These are phyloP conservation scores for Halocynthia aurantium DNA, from an alignment of 23 tunicate species.

Conservation along the genomic window DNA sequence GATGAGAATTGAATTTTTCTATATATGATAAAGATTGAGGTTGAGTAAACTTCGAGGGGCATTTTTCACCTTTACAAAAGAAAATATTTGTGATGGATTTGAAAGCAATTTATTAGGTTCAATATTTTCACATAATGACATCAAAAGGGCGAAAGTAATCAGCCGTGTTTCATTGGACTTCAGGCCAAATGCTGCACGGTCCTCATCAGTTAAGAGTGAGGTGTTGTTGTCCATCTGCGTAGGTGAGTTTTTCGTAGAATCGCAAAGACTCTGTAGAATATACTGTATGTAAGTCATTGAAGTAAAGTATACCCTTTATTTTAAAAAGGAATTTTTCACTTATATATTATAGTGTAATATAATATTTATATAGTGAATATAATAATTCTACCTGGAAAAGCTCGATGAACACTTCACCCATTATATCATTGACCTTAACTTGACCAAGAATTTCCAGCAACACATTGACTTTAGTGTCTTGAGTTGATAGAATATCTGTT, in stretches of 20 bases:
- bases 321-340: no score
- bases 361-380: no score
- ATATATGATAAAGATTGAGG: neutral
- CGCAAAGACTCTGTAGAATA: constrained; percentile 1
- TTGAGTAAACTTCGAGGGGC: neutral
- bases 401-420: constrained; percentile 1
- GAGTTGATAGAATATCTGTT: neutral
- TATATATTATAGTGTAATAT: no score
- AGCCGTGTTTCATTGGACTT: constrained; percentile 28
- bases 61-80: constrained; percentile 19
- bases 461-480: constrained; percentile 5
- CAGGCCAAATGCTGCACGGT: constrained; percentile 28
- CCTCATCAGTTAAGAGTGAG: constrained; percentile 22
- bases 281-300: no score
- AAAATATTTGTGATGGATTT: constrained; percentile 20
- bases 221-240: neutral
- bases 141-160: constrained; percentile 41
- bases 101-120: constrained; percentile 31
- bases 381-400: no score
- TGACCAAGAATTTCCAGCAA: constrained; percentile 1
- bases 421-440: neutral
- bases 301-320: no score
- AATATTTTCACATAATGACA: constrained; percentile 28
- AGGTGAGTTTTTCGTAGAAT: constrained; percentile 13
- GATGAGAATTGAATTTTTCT: neutral